A percentile compares a stretch with the other conserved stretches of the same genome.
Conservation (phyloP, 2,113 vertebrate genomes). For the Oxyruncus cristatus region DNA sequence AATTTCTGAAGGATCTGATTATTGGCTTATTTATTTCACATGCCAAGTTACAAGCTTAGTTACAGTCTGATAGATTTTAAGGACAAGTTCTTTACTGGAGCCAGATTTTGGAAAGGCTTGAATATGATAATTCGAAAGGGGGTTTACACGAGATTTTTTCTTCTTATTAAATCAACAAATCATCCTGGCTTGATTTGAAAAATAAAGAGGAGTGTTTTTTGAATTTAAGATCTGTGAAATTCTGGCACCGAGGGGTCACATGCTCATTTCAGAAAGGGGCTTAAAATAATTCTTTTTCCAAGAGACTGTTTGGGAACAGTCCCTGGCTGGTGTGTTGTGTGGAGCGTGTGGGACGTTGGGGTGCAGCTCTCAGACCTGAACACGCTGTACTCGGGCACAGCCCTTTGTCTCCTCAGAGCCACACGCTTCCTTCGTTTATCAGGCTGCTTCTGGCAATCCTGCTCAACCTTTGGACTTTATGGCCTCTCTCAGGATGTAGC, state of each 20-base stretch:
- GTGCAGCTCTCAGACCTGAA: background rate
- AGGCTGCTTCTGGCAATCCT: conserved; percentile 55
- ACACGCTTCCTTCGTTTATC: conserved; percentile 44
- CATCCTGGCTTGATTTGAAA: background rate
- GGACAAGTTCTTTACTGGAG: background rate
- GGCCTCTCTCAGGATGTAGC: conserved; percentile 55
- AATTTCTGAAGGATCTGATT: background rate
- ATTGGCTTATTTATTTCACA: conserved; percentile 25
- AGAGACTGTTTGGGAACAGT: background rate
- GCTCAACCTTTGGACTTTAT: conserved; percentile 57
- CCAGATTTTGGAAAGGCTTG: background rate
- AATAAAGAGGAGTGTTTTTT: background rate
- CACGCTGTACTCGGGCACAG: background rate
- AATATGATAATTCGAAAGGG: conserved; percentile 22
- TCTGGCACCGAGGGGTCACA: background rate
- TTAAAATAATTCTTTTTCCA: background rate
- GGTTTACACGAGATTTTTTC: background rate
- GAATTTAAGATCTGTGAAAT: background rate
- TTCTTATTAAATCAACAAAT: conserved; percentile 31
- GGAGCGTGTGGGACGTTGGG: background rate
- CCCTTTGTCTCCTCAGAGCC: conserved; percentile 19
- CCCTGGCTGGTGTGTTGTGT: background rate
- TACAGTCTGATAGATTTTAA: conserved; percentile 55
- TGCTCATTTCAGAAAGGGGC: background rate
- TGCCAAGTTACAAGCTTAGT: conserved; percentile 37